Percentiles rank a stretch among this genome's conserved stretches.
These are phyloP conservation scores for Bothrops jararaca DNA, from an alignment of 2,113 vertebrate species.

Conservation along the genomic window DNA sequence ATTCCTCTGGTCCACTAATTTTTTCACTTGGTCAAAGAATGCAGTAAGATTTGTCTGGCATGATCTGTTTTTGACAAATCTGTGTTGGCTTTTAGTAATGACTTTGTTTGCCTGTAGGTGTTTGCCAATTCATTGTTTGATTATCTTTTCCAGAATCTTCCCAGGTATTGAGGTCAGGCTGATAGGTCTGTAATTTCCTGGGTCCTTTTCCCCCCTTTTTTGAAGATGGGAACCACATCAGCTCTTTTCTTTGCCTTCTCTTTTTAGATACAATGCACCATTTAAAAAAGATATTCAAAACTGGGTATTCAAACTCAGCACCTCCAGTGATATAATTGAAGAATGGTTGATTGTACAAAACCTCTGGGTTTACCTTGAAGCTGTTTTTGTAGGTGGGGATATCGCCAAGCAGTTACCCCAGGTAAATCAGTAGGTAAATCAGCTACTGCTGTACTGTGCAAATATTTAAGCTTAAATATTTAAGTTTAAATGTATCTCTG, in stretches of 20 bases:
- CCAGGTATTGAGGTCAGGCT: no score
- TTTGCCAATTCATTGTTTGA: no score
- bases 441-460: neutral
- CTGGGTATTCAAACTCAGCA: slow-evolving; percentile 73
- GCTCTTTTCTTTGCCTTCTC: neutral
- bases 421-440: slow-evolving; percentile 73
- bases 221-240: no score
- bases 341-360: slow-evolving; percentile 79
- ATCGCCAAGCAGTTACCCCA: slow-evolving; percentile 78
- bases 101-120: no score
- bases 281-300: slow-evolving; percentile 78
- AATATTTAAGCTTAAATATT: neutral
- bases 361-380: slow-evolving; percentile 80
- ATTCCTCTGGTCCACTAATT: no score
- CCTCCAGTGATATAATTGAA: slow-evolving; percentile 74
- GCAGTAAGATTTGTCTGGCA: no score
- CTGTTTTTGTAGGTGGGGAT: slow-evolving; percentile 78
- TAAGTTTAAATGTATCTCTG: neutral
- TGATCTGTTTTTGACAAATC: no score
- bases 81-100: no score
- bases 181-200: no score
- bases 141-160: no score
- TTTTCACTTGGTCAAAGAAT: no score
- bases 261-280: slow-evolving; percentile 67
- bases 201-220: no score